These are phyloP conservation scores for Hydractinia echinata DNA, from an alignment of 30 jellyfish, hydroid and myxozoan genomes.

Conservation along the genomic window DNA sequence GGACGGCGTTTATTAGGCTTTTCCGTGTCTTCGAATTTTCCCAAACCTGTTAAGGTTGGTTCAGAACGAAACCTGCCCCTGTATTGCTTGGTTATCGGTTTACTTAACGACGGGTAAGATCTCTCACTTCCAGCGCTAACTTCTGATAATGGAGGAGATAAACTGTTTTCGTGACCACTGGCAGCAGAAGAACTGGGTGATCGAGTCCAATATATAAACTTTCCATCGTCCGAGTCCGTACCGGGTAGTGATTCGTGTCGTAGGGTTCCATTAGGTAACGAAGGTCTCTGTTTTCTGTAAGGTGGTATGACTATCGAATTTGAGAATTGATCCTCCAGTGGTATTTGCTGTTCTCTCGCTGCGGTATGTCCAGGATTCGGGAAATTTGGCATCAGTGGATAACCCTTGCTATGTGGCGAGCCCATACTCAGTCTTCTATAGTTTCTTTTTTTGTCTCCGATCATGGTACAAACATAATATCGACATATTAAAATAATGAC, in stretches of 20 bases:
- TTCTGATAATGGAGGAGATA: not conserved
- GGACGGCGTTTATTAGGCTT: not conserved
- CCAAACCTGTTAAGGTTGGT: not conserved
- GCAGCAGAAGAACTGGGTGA: not conserved
- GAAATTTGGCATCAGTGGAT: slow-evolving; percentile 9
- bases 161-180: not conserved
- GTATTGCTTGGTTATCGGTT: not conserved
- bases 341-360: slow-evolving; percentile 11
- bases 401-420: not conserved
- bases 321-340: slow-evolving; percentile 17
- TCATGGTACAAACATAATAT: slow-evolving; percentile 2
- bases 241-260: not conserved
- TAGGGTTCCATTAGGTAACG: not conserved
- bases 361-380: slow-evolving; percentile 3
- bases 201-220: not conserved
- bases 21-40: not conserved
- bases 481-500: slow-evolving; percentile 21
- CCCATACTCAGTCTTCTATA: not conserved
- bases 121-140: not conserved
- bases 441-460: not conserved
- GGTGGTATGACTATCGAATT: not conserved
- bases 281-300: not conserved
- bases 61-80: slow-evolving; percentile 20
- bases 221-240: not conserved
- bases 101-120: not conserved